A percentile compares a stretch with the other conserved stretches of the same genome.
phyloP scores from a whole-genome alignment of 1,140 invertebrate genomes.

The Tachypleus tridentatus region DNA sequence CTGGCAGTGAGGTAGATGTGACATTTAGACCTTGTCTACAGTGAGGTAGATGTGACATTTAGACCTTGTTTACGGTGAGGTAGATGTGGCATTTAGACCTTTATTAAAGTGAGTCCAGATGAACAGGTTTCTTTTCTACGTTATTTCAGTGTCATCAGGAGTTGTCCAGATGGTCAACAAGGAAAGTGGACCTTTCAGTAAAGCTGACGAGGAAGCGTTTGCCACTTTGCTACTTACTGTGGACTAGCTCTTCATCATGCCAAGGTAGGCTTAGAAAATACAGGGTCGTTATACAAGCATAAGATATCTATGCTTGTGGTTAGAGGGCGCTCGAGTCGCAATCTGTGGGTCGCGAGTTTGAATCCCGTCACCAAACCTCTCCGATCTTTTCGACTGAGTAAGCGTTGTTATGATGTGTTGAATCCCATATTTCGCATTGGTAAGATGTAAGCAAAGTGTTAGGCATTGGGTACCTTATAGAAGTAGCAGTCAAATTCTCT shows the following conservation, averaged over 20 bases:
- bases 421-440: neutral
- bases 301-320: neutral
- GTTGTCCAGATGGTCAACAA: slow-evolving; percentile 85
- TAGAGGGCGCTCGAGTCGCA: neutral
- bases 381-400: neutral
- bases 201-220: slow-evolving; percentile 66
- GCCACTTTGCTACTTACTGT: slow-evolving; percentile 69
- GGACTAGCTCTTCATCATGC: slow-evolving; percentile 72
- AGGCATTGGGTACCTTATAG: too few relatives aligned
- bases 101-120: neutral
- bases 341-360: neutral
- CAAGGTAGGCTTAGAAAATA: slow-evolving; percentile 36
- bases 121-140: neutral
- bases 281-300: neutral
- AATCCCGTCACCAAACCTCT: neutral
- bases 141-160: slow-evolving; percentile 50
- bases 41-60: too few relatives aligned
- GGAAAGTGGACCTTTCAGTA: slow-evolving; percentile 50
- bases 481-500: too few relatives aligned
- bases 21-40: too few relatives aligned
- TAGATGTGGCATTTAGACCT: too few relatives aligned
- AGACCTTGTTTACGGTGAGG: too few relatives aligned
- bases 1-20: too few relatives aligned
- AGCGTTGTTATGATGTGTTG: neutral
- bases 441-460: too few relatives aligned